Evolutionary conservation across 2,113 vertebrate genomes (phyloP), one percentile per base, ranked within the genome.

Genomic region (Orthonyx spaldingii): DNA sequence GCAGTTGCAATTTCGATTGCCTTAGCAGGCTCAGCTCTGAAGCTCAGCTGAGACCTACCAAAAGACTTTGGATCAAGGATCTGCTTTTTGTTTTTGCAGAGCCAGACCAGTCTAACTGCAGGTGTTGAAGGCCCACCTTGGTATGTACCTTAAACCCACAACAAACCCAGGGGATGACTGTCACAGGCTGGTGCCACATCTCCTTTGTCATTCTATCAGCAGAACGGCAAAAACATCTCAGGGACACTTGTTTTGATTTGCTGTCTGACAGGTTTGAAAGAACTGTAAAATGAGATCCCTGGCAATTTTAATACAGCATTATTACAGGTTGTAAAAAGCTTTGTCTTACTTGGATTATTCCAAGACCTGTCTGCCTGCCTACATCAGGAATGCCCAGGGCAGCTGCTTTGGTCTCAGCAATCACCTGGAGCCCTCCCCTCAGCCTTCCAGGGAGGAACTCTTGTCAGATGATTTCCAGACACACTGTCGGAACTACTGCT

Each of bases 371-470:
- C 44, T 50, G 8, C 11, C 27, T 59, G 49, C 30, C 35, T 9
- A 1, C 4, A 16, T 19, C 64, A 78, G 42, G 35, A 46, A 13
- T 3, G 1, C 14, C 18, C 3, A 1, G 6, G 49, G 55, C 55
- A 56, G 53, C 28, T 24, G 19, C 10, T 8, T 7, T 0, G 0
- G 4, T 30, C 61, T 57, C 47, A 28, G 47, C 42, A 9, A 1
- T 2, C 32, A 11, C 33, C 35, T n/a, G 33, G 37, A 86, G 49
- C 16, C 21, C 32, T 42, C 24, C 2, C 28, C 55, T 24, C 79
- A 42, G 41, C 35, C 47, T 71, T 14, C 1, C 10, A 15, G 47
- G 13, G 13, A 49, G 5, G 12, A 52, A 14, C 11, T 12, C 35
- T 26, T 26, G 8, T 4, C 83, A n/a, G 19, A 18, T 49, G 59